Percentiles rank a stretch among this genome's conserved stretches.
These are phyloP conservation scores for Apaloderma vittatum DNA, from an alignment of 2,113 vertebrate species.

Conservation along the genomic window DNA sequence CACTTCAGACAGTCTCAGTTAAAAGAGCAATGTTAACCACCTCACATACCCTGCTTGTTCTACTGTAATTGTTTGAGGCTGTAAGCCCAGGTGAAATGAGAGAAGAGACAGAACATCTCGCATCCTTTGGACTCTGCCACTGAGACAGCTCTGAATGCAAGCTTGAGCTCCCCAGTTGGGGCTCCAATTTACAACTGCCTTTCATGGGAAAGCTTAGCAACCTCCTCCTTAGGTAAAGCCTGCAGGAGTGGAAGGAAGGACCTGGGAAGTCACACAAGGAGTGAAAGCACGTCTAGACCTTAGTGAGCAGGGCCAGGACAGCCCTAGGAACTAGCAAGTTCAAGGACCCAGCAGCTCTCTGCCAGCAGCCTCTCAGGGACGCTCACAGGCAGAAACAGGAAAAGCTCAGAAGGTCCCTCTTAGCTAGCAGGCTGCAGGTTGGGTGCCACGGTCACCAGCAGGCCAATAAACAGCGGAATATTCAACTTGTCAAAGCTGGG, in stretches of 20 bases:
- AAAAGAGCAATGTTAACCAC: background rate
- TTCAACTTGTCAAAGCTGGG: background rate
- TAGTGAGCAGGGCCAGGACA: background rate
- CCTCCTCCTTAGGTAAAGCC: background rate
- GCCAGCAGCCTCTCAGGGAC: background rate
- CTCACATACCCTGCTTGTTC: background rate
- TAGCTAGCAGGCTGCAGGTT: background rate
- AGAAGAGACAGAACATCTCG: accelerated
- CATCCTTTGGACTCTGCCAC: background rate
- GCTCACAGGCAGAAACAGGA: background rate
- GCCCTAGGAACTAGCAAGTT: background rate
- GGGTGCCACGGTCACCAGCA: background rate
- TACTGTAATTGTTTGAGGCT: background rate
- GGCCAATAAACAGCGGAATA: background rate
- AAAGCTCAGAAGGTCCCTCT: background rate
- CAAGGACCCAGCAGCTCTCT: background rate
- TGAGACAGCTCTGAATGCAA: background rate
- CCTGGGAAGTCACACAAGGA: background rate
- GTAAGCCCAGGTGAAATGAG: background rate
- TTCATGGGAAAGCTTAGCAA: background rate
- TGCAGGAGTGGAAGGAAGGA: background rate
- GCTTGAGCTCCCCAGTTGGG: background rate
- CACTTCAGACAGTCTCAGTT: background rate
- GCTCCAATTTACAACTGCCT: background rate
- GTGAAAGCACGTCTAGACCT: accelerated